These are phyloP conservation scores for Tetramorium simillimum DNA, from an alignment of 1,140 invertebrate species.

Conservation along the genomic window DNA sequence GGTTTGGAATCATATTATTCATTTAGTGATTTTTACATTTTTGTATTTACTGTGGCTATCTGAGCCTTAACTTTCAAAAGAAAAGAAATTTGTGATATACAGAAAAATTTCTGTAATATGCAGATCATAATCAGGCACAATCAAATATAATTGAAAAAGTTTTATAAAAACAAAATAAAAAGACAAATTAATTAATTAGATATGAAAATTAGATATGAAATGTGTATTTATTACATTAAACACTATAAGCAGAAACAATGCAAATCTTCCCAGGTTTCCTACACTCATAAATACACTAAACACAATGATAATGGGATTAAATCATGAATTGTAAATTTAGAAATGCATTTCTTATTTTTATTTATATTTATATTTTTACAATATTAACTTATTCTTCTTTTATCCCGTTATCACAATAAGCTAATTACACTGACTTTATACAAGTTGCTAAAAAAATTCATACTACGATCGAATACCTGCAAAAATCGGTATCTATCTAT, in stretches of 20 bases:
- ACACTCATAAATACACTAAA: conserved; percentile 29
- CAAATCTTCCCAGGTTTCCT: conserved; percentile 36
- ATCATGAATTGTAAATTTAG: background rate
- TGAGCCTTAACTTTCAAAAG: background rate
- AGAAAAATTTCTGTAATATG: background rate
- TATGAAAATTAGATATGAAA: background rate
- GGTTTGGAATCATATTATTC: background rate
- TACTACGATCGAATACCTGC: conserved; percentile 8
- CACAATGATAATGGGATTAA: conserved; percentile 13
- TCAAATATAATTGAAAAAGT: background rate
- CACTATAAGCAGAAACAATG: background rate
- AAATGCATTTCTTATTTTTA: background rate
- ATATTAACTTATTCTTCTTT: background rate
- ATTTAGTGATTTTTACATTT: background rate
- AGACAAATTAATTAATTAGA: background rate
- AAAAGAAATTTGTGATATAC: background rate
- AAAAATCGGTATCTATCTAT: background rate
- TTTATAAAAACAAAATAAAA: background rate
- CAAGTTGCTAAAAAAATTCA: background rate
- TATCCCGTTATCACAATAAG: conserved; percentile 20
- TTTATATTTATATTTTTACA: background rate
- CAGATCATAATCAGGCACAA: background rate
- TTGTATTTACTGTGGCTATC: background rate
- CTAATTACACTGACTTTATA: conserved; percentile 6
- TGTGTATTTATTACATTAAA: background rate